Evolutionary conservation across 1,140 invertebrate species (phyloP).

Genomic region (Ostrea denselamellosa): DNA sequence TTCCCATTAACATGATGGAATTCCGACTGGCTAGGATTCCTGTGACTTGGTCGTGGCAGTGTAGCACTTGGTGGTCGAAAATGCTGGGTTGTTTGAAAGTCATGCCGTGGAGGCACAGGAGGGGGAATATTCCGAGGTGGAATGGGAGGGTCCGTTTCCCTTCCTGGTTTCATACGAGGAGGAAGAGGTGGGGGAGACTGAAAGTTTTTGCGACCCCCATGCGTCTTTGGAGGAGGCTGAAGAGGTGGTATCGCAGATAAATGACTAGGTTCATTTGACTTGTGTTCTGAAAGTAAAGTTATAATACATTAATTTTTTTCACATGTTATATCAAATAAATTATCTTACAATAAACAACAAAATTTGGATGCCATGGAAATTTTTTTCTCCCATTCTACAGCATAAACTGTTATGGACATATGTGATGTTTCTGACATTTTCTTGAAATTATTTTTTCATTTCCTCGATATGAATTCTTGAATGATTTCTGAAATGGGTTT

Average conservation of each 20-base stretch:
- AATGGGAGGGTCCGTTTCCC: conserved; percentile 70
- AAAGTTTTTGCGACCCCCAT: conserved; percentile 23
- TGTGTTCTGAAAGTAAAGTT: neutral
- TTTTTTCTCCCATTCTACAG: no score
- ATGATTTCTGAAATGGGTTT: no score
- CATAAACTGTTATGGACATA: no score
- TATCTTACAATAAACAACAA: no score
- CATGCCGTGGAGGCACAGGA: conserved; percentile 79
- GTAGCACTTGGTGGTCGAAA: conserved; percentile 69
- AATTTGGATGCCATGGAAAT: no score
- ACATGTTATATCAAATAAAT: no score
- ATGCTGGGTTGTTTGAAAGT: conserved; percentile 80
- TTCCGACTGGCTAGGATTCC: conserved; percentile 48
- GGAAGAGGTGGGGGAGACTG: conserved; percentile 41
- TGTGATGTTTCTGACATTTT: no score
- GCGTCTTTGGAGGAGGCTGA: conserved; percentile 40
- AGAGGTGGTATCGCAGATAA: conserved; percentile 34
- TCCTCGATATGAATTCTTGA: no score
- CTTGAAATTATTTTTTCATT: no score
- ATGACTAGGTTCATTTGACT: conserved; percentile 33
- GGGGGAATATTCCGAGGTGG: conserved; percentile 61
- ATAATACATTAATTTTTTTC: no score
- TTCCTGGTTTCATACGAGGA: conserved; percentile 39
- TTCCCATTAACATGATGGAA: conserved; percentile 56
- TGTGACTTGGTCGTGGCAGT: conserved; percentile 47